Evolutionary conservation across 2,113 vertebrate genomes (phyloP).

Genomic region (Erinaceus europaeus): DNA sequence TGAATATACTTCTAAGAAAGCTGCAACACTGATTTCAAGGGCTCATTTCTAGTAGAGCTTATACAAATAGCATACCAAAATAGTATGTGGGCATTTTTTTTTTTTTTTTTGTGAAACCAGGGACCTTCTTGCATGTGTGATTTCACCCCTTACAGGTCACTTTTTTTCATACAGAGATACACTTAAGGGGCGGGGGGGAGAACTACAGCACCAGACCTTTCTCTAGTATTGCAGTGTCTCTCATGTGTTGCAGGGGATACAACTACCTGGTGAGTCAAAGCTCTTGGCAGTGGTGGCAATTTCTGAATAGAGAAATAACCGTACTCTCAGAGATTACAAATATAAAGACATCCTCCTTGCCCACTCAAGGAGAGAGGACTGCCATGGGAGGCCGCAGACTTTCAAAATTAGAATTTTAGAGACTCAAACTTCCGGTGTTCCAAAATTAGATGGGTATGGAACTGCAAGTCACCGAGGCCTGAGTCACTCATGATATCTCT

Average conservation of each 20-base stretch:
- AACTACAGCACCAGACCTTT: too few species aligned
- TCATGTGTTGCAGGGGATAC: too few species aligned
- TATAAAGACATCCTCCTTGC: background rate
- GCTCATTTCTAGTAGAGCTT: conserved; percentile 1
- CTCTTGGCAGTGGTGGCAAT: too few species aligned
- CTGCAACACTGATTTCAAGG: background rate
- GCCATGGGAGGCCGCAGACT: background rate
- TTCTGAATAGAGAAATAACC: background rate
- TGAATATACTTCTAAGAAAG: too few species aligned
- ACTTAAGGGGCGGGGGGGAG: too few species aligned
- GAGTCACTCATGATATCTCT: conserved; percentile 54
- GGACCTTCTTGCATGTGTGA: too few species aligned
- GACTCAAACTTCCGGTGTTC: conserved; percentile 50
- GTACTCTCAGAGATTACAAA: background rate
- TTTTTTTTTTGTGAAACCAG: too few species aligned
- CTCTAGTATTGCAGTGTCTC: too few species aligned
- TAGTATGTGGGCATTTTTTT: too few species aligned
- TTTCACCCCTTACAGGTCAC: too few species aligned
- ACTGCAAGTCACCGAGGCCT: conserved; percentile 60
- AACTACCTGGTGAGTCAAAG: too few species aligned
- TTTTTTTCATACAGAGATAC: too few species aligned
- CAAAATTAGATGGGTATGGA: conserved; percentile 61
- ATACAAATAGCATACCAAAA: background rate
- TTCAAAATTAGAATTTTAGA: conserved; percentile 59
- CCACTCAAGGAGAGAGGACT: background rate